Conservation (phyloP, 2,113 vertebrate genomes). For the Hoplias malabaricus region DNA sequence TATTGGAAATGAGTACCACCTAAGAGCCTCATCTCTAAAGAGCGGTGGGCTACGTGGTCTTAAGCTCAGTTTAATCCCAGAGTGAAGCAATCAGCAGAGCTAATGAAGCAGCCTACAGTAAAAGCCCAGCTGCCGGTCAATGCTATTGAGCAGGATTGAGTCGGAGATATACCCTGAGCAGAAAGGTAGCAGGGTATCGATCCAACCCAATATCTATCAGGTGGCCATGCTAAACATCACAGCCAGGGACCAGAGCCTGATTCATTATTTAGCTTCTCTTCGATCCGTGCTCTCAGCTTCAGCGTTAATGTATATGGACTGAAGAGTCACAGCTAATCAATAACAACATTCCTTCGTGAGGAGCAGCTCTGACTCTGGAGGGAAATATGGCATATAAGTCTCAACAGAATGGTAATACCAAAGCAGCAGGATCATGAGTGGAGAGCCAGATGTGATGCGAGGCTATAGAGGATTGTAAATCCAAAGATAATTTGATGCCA, state of each 20-base stretch:
- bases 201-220: constrained; percentile 31
- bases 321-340: constrained; percentile 31
- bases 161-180: constrained; percentile 24
- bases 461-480: neutral
- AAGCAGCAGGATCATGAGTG: neutral
- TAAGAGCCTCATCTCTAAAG: neutral
- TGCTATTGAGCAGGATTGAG: constrained; percentile 19
- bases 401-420: neutral
- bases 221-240: constrained; percentile 38
- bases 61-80: neutral
- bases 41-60: neutral
- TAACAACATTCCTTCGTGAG: neutral
- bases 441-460: neutral
- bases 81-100: constrained; percentile 31
- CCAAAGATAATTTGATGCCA: neutral
- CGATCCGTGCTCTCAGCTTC: constrained; percentile 23
- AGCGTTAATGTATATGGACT: constrained; percentile 13
- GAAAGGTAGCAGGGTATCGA: constrained; percentile 46
- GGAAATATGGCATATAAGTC: neutral
- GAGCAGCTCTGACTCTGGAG: neutral
- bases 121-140: constrained; percentile 23
- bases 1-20: neutral
- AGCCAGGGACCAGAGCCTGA: constrained; percentile 20
- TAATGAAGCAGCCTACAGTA: constrained; percentile 11
- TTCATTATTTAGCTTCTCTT: constrained; percentile 49